phyloP scores from a whole-genome alignment of 37 sponge, comb jelly and placozoan species.

The Crambe crambe region DNA sequence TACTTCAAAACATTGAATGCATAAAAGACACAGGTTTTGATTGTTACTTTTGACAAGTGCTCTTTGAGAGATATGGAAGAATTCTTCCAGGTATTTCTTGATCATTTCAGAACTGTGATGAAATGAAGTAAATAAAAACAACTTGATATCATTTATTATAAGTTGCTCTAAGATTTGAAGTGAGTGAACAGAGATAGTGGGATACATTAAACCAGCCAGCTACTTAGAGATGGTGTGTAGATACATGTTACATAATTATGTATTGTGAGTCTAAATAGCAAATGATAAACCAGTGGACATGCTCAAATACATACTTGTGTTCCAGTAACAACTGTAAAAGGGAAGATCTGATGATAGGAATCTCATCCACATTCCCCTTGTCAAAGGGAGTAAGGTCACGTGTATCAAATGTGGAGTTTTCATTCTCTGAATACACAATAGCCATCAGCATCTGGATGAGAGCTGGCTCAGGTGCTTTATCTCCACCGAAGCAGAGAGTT shows the following conservation, averaged over 20 bases:
- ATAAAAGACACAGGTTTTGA: slow-evolving; percentile 50
- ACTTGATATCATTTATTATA: neutral
- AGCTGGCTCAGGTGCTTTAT: slow-evolving; percentile 55
- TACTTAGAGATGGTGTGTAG: no score
- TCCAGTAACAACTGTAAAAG: slow-evolving; percentile 70
- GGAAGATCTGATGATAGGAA: slow-evolving; percentile 67
- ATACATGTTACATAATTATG: no score
- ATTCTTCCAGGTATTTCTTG: slow-evolving; percentile 38
- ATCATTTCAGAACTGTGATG: slow-evolving; percentile 44
- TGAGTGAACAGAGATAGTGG: neutral
- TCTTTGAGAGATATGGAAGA: slow-evolving; percentile 38
- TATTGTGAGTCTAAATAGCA: no score
- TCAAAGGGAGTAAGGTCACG: slow-evolving; percentile 50
- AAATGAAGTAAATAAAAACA: no score
- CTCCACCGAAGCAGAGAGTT: slow-evolving; percentile 68
- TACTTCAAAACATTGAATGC: slow-evolving; percentile 80
- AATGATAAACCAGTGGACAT: no score
- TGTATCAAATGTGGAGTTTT: slow-evolving; percentile 21
- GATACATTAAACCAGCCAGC: no score
- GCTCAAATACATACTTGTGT: slow-evolving; percentile 65
- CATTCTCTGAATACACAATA: slow-evolving; percentile 43
- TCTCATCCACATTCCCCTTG: slow-evolving; percentile 33
- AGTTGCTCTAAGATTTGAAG: neutral
- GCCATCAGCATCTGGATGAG: slow-evolving; percentile 61
- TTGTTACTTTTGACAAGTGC: slow-evolving; percentile 18